Evolutionary conservation across 1,140 invertebrate species (phyloP), one percentile per base, ranked within the genome.

Genomic region (Artemia franciscana): DNA sequence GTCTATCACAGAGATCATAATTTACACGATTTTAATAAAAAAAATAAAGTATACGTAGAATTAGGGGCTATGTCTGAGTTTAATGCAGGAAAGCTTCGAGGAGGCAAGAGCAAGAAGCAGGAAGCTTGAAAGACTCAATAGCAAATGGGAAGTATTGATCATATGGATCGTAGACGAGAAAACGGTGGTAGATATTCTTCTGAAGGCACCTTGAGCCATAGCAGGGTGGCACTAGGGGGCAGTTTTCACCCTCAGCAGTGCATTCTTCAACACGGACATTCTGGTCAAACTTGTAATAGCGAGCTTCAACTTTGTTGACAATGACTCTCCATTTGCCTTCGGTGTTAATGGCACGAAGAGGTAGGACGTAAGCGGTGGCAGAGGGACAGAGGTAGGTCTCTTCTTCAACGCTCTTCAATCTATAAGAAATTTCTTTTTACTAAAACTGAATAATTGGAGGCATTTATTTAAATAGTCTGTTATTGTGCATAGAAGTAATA

Each of bases 301-400:
- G 62, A 12, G 64, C 67, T 7, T 71, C 64, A 2, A 70, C 65
- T 58, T 69, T 60, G 64, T 69, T 70, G 57, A 71, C 66, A 18
- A 71, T 65, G 61, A 71, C 64, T 26, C 66, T 65, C 70, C 70
- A 71, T 64, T 67, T 66, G 2, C 69, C 69, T 7, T 70, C 65
- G 0, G 64, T 62, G 58, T 71, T 69, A 12, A 62, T 62, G 58
- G 69, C 70, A 23, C 70, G 60, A 24, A 71, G 64, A 24, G 69
- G 70, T 26, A 61, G 65, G 25, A 68, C 66, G 61, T 70, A 70
- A 21, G 56, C 39, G 58, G 65, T 67, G 15, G 24, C 61, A 28
- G 61, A 62, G 5, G 65, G 59, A 27, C 68, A 69, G 25, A 69
- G 61, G 60, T 68, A 69, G 12, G 65, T 68, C 62, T 70, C 69